phyloP scores from a whole-genome alignment of 2,888 invertebrate species.

The Celastrina argiolus region DNA sequence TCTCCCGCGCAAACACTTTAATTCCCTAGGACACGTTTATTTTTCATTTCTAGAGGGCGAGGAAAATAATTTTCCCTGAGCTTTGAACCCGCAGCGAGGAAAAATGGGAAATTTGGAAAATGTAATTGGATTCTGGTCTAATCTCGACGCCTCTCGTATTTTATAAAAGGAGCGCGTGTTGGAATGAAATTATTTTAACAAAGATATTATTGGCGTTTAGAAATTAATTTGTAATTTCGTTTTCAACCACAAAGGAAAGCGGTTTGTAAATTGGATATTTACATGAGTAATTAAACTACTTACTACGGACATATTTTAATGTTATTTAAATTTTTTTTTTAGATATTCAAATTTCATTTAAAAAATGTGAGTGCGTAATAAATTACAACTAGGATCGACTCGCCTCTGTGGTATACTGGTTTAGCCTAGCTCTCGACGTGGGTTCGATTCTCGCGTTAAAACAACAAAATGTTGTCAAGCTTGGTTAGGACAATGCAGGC shows the following conservation, averaged over 20 bases:
- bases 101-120: conserved; percentile 73
- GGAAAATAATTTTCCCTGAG: conserved; percentile 75
- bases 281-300: not conserved
- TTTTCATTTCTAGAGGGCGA: conserved; percentile 71
- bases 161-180: conserved; percentile 57
- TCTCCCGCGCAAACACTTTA: conserved; percentile 48
- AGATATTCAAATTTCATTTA: no score
- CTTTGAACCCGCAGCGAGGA: conserved; percentile 70
- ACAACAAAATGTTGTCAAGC: no score
- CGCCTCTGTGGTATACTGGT: no score
- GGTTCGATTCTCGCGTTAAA: no score
- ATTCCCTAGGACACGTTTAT: conserved; percentile 57
- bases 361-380: no score
- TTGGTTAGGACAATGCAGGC: no score
- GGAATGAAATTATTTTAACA: conserved; percentile 45
- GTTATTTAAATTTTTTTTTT: no score
- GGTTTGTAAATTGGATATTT: not conserved
- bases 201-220: not conserved
- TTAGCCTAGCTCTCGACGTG: no score
- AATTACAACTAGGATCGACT: no score
- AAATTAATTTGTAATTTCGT: not conserved
- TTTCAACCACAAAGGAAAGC: not conserved
- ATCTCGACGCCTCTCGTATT: conserved; percentile 65
- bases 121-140: conserved; percentile 74
- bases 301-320: no score